Conservation (phyloP, 2,888 invertebrate species). For the Imbricaverruca yamaguchii region DNA sequence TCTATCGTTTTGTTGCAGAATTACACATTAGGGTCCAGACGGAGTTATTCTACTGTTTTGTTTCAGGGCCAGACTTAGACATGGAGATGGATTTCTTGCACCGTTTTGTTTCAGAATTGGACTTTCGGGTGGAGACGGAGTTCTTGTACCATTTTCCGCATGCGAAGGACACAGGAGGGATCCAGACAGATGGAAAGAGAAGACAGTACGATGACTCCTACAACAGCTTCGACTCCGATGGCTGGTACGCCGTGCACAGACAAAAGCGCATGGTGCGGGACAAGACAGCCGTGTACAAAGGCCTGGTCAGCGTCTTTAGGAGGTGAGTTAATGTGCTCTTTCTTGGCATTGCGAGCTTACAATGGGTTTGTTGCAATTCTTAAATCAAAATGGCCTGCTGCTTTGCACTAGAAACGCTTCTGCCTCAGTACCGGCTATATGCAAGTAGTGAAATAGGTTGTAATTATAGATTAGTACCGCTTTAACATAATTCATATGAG, state of each 20-base stretch:
- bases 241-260: neutral
- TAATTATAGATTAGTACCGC: too few species aligned
- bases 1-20: too few species aligned
- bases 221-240: neutral
- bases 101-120: neutral
- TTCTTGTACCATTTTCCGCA: neutral
- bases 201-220: neutral
- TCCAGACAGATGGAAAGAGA: too few species aligned
- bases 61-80: neutral
- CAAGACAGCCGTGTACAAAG: neutral
- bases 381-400: too few species aligned
- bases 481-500: too few species aligned
- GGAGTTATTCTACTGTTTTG: too few species aligned
- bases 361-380: too few species aligned
- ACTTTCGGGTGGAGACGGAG: neutral
- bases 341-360: too few species aligned
- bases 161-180: neutral
- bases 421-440: too few species aligned
- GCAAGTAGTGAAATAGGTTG: too few species aligned
- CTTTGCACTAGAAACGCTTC: too few species aligned
- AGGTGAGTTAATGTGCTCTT: neutral
- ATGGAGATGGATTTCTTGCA: neutral
- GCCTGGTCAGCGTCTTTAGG: neutral
- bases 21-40: too few species aligned
- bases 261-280: neutral